Base-by-base conservation (phyloP, 2,888 invertebrate species). In the Colostygia pectinataria region DNA sequence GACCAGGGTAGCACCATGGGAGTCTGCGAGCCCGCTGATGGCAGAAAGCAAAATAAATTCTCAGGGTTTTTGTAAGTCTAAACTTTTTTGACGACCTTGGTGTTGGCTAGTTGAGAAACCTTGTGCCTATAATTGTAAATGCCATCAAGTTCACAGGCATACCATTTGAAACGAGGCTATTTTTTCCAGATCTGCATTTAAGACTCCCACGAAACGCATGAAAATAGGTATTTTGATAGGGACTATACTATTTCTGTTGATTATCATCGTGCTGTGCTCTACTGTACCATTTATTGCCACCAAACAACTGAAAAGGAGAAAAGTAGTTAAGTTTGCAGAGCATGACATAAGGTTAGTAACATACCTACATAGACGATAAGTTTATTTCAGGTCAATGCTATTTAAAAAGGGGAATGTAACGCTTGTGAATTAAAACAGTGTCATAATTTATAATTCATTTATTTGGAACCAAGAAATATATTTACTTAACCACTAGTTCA, bases 1-100 rank as follows among this genome's bases (percentile, higher is more conserved):
- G 73, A 76, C 6, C 64, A 69, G 2, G 76, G 71, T 0, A 59
- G 50, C 15, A 65, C 65, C 1, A 57, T 65, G 37, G 46, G 51
- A 0, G 13, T 57, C 0, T 74, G 74, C 20, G 51, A 61, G 8
- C 44, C 55, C 2, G 36, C 29, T 4, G 41, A 28, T 4, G 2
- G 27, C 4, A 38, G 10, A 4, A 31, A 53, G 18, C 4, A 24
- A 2, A 33, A 47, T 9, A 13, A 34, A 2, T 8, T 18, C 5
- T 8, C 23, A 4, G 24, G 15, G 15, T 40, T 29, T 13, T 32
- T 49, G 55, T 52, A 50, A 28, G 34, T 28, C 1, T 43, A 6
- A n/a, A n/a, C n/a, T n/a, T n/a, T n/a, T n/a, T n/a, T n/a, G n/a
- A n/a, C n/a, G n/a, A n/a, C n/a, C n/a, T n/a, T n/a, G n/a, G n/a